These are phyloP conservation scores for Silurus meridionalis DNA, from an alignment of 2,113 vertebrate genomes.

Conservation along the genomic window DNA sequence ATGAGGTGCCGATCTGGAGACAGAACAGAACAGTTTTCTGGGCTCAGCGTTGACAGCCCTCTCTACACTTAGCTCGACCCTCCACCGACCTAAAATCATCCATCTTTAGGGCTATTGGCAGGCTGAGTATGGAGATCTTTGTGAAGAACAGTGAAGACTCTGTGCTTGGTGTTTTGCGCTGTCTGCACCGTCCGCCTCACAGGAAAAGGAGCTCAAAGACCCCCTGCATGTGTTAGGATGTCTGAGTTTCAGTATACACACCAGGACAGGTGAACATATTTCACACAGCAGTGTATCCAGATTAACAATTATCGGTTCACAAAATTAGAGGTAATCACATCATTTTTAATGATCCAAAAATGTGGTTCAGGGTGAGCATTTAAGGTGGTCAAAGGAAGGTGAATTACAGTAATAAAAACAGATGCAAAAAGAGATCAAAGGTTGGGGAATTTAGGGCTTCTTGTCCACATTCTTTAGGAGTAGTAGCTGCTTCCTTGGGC, in stretches of 20 bases:
- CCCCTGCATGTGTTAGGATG: not conserved
- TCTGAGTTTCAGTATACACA: slow-evolving; percentile 6
- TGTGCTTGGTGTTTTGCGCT: slow-evolving; percentile 44
- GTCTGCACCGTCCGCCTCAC: slow-evolving; percentile 30
- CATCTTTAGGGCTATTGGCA: slow-evolving; percentile 60
- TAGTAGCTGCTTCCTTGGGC: not conserved
- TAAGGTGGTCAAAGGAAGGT: not conserved
- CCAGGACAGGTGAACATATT: not conserved
- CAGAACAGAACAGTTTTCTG: slow-evolving; percentile 19
- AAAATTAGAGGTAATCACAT: not conserved
- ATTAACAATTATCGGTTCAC: not conserved
- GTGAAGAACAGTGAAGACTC: slow-evolving; percentile 57
- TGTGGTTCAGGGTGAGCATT: not conserved
- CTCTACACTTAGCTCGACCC: slow-evolving; percentile 44
- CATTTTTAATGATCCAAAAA: not conserved
- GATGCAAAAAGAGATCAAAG: not conserved
- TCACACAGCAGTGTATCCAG: not conserved
- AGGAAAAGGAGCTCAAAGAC: slow-evolving; percentile 18
- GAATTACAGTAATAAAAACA: not conserved
- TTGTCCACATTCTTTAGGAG: not conserved
- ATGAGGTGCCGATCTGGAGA: slow-evolving; percentile 30
- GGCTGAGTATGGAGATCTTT: slow-evolving; percentile 58
- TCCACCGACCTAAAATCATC: slow-evolving; percentile 51
- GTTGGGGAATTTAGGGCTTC: not conserved
- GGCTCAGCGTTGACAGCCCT: slow-evolving; percentile 45